Evolutionary conservation across 2,888 invertebrate species (phyloP).

Genomic region (Lottia gigantea): DNA sequence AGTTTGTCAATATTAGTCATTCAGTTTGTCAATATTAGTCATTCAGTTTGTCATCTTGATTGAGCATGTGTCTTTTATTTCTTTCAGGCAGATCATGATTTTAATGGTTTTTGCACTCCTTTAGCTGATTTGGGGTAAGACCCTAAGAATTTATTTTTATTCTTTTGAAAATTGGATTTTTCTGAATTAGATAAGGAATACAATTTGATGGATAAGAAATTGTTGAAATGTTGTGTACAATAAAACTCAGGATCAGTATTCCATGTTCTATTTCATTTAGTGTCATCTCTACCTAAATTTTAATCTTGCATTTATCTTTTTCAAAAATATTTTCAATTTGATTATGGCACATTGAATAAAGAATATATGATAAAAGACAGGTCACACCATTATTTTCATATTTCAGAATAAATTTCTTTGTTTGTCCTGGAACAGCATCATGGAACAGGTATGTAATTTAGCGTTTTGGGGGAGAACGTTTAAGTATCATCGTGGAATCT

Average conservation of each 20-base stretch:
- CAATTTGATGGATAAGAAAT: neutral
- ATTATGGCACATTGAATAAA: no score
- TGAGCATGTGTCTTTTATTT: constrained; percentile 14
- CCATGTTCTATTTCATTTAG: no score
- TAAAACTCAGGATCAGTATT: no score
- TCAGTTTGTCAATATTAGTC: constrained; percentile 4
- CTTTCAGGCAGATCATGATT: constrained; percentile 57
- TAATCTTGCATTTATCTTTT: no score
- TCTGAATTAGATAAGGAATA: neutral
- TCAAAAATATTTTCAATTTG: no score
- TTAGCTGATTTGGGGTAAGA: constrained; percentile 62
- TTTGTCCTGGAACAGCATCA: constrained; percentile 74
- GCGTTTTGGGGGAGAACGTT: no score
- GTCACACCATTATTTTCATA: neutral
- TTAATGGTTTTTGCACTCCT: constrained; percentile 67
- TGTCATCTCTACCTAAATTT: no score
- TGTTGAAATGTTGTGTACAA: no score
- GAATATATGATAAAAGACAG: no score
- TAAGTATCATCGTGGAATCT: no score
- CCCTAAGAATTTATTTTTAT: neutral
- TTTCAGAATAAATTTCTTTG: constrained; percentile 68
- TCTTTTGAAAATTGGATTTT: neutral
- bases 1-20: neutral
- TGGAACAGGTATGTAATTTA: constrained; percentile 70
- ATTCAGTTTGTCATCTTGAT: constrained; percentile 18